Evolutionary conservation across 2,888 invertebrate species (phyloP).

Genomic region (Nudaria mundana): DNA sequence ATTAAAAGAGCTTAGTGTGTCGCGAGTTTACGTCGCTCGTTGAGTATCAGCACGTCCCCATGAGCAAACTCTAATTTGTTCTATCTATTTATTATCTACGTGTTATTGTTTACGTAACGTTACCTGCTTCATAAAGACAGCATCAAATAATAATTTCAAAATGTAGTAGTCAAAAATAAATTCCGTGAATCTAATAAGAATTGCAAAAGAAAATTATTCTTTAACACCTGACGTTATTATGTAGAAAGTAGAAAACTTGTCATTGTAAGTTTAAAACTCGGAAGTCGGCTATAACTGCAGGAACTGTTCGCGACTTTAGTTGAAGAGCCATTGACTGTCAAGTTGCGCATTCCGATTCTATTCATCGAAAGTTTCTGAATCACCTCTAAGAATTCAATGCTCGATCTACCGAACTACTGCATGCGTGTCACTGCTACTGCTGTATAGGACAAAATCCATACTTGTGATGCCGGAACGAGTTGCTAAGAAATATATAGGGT

Average conservation of each 20-base stretch:
- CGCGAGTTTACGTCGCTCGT: slow-evolving; percentile 48
- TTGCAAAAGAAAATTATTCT: too few relatives aligned
- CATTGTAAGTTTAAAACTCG: slow-evolving; percentile 38
- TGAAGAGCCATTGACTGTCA: slow-evolving; percentile 42
- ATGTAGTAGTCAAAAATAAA: too few relatives aligned
- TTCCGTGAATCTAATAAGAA: too few relatives aligned
- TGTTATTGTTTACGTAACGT: slow-evolving; percentile 11
- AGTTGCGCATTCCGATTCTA: slow-evolving; percentile 26
- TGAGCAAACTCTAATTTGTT: slow-evolving; percentile 34
- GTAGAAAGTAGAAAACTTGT: slow-evolving; percentile 36
- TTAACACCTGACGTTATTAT: slow-evolving; percentile 38
- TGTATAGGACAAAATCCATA: too few relatives aligned
- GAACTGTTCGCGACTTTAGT: slow-evolving; percentile 39
- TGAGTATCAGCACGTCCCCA: slow-evolving; percentile 44
- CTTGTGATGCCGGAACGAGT: too few relatives aligned
- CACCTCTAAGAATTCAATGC: too few relatives aligned
- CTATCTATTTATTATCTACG: slow-evolving; percentile 9
- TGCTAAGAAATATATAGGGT: too few relatives aligned
- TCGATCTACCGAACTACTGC: too few relatives aligned
- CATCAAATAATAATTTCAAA: too few relatives aligned
- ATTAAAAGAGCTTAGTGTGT: slow-evolving; percentile 43
- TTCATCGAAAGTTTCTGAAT: slow-evolving; percentile 13
- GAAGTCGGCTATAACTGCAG: slow-evolving; percentile 33
- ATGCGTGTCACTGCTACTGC: too few relatives aligned
- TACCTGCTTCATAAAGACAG: too few relatives aligned